A percentile compares a stretch with the other conserved stretches of the same genome.
These are phyloP conservation scores for Trichomalopsis sarcophagae DNA, from an alignment of 1,140 invertebrate species.

Conservation along the genomic window DNA sequence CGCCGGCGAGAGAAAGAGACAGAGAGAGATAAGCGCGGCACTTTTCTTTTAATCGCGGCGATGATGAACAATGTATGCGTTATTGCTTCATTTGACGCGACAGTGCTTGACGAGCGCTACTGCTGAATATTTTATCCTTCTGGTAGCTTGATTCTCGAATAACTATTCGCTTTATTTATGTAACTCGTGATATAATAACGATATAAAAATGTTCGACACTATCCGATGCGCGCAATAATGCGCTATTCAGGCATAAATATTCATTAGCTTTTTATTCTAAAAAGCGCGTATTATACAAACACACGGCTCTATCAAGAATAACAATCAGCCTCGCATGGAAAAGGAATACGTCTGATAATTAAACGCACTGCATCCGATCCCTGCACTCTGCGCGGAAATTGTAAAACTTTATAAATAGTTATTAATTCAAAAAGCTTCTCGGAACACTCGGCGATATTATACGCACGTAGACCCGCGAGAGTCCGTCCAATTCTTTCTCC, in stretches of 20 bases:
- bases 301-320: background rate
- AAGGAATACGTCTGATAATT: background rate
- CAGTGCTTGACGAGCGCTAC: background rate
- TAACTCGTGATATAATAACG: background rate
- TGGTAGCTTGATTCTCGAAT: too few species aligned
- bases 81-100: background rate
- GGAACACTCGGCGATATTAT: too few species aligned
- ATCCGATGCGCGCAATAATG: background rate
- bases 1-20: constrained; percentile 23
- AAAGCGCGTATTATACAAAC: background rate
- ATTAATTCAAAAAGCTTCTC: too few species aligned
- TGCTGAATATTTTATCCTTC: too few species aligned
- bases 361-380: background rate
- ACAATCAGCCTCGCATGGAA: background rate
- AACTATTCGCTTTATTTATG: background rate
- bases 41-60: constrained; percentile 17
- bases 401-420: too few species aligned
- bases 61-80: constrained; percentile 22
- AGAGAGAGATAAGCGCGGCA: constrained; percentile 3
- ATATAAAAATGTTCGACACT: background rate
- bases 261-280: background rate
- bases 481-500: background rate
- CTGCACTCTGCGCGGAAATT: background rate
- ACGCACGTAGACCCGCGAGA: too few species aligned
- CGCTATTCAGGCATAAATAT: background rate